These are phyloP conservation scores for Maniola jurtina DNA, from an alignment of 1,140 invertebrate species.

Conservation along the genomic window DNA sequence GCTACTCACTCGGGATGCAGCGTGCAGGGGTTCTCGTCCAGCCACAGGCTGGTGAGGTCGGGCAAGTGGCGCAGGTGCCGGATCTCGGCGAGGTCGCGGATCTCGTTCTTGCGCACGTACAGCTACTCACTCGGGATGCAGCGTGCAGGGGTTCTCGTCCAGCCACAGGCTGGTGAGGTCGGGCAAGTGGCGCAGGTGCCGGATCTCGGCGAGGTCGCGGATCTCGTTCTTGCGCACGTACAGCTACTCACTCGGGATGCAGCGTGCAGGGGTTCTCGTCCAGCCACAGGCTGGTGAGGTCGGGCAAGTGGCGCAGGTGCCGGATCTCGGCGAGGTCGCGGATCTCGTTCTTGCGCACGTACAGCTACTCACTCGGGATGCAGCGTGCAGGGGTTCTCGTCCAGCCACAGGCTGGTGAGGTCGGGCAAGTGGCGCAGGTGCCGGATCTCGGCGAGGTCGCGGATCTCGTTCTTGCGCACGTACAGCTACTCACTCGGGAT, in stretches of 20 bases:
- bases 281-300: constrained; percentile 92
- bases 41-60: constrained; percentile 90
- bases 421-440: constrained; percentile 89
- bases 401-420: constrained; percentile 92
- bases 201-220: constrained; percentile 89
- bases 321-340: constrained; percentile 90
- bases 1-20: constrained; percentile 87
- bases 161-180: constrained; percentile 92
- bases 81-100: constrained; percentile 91
- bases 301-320: constrained; percentile 88
- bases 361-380: constrained; percentile 90
- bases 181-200: constrained; percentile 88
- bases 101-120: constrained; percentile 96
- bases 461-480: constrained; percentile 94
- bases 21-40: constrained; percentile 96
- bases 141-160: constrained; percentile 95
- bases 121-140: constrained; percentile 88
- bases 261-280: constrained; percentile 96
- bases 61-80: constrained; percentile 89
- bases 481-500: constrained; percentile 91
- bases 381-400: constrained; percentile 95
- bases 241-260: constrained; percentile 87
- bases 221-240: constrained; percentile 97
- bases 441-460: constrained; percentile 90
- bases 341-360: constrained; percentile 96